Percentiles rank a stretch among this genome's conserved stretches.
These are phyloP conservation scores for Phylloscopus collybita DNA, from an alignment of 2,797 vertebrate genomes.

Conservation along the genomic window DNA sequence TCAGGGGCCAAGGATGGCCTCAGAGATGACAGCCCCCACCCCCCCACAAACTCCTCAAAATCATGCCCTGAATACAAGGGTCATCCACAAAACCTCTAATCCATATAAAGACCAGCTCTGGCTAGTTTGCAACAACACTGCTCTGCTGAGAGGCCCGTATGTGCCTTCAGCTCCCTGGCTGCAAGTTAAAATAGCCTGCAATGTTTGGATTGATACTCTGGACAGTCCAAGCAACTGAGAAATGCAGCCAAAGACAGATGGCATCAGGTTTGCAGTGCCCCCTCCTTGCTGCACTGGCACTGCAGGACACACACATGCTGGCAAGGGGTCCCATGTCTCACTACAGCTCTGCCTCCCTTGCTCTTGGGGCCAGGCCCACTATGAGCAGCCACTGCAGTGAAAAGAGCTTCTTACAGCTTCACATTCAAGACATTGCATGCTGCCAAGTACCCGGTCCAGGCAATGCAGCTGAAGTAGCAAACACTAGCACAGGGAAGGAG, in stretches of 20 bases:
- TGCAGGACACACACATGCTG: neutral
- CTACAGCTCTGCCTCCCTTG: neutral
- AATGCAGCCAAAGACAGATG: neutral
- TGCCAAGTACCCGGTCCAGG: neutral
- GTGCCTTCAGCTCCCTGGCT: neutral
- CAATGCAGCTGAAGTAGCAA: neutral
- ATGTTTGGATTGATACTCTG: neutral
- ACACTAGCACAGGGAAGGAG: neutral
- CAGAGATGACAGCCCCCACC: neutral
- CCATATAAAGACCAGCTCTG: conserved; percentile 7
- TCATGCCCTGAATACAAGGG: neutral
- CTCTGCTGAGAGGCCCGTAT: neutral
- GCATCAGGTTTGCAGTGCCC: neutral
- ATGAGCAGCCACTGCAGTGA: neutral
- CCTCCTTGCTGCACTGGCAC: neutral
- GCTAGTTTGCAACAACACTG: neutral
- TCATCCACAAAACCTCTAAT: conserved; percentile 16
- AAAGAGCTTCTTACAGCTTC: neutral
- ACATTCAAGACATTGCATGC: neutral
- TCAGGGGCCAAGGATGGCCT: neutral
- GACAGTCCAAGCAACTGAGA: neutral
- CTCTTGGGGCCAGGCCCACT: neutral
- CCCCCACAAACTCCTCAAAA: neutral
- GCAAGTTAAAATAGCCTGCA: neutral
- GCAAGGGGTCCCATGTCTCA: neutral